A percentile compares a stretch with the other conserved stretches of the same genome.
phyloP scores from a whole-genome alignment of 2,797 vertebrate genomes.

The Coregonus sp. region DNA sequence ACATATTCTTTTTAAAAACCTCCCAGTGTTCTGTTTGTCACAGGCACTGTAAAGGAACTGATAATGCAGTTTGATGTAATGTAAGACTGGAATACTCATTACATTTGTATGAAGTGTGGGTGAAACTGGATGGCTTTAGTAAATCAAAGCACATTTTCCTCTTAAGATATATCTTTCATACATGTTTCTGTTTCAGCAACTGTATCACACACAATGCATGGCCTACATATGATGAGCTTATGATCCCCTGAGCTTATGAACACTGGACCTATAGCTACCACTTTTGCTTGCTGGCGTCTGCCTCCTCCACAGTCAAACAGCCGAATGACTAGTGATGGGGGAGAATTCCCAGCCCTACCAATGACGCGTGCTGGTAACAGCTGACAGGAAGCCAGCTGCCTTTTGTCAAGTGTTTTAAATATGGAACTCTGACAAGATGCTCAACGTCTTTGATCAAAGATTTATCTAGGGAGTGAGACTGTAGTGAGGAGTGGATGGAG shows the following conservation, averaged over 20 bases:
- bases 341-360: not conserved
- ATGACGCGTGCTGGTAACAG: not conserved
- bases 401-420: constrained; percentile 1
- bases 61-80: not conserved
- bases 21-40: not conserved
- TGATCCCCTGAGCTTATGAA: not conserved
- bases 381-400: not conserved
- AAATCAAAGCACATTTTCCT: not conserved
- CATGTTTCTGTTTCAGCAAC: not conserved
- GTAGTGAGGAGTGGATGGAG: not conserved
- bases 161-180: not conserved
- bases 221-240: not conserved
- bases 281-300: not conserved
- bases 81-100: not conserved
- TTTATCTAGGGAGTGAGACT: not conserved
- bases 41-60: not conserved
- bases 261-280: not conserved
- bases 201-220: not conserved
- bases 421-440: not conserved
- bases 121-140: not conserved
- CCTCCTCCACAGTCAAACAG: not conserved
- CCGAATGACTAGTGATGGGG: not conserved
- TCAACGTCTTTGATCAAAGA: not conserved
- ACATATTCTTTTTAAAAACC: not conserved
- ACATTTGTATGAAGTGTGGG: not conserved